phyloP scores from a whole-genome alignment of 64 coral and sea anemone species.

The Trachythela sp. region DNA sequence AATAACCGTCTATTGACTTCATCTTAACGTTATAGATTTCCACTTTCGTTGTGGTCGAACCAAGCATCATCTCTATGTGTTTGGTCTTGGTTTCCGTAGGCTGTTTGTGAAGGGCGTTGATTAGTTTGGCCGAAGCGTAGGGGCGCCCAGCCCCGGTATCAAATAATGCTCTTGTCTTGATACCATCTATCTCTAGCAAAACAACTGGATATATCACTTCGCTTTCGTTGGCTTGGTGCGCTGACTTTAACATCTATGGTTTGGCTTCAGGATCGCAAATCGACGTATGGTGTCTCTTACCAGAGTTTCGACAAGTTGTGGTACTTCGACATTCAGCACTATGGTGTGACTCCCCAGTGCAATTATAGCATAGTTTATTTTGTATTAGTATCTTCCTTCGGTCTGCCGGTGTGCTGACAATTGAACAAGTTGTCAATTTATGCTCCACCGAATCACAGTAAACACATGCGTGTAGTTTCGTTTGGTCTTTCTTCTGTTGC shows the following conservation, averaged over 20 bases:
- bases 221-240: neutral
- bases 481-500: neutral
- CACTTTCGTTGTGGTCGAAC: neutral
- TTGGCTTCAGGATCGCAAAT: slow-evolving; percentile 28
- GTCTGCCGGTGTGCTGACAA: neutral
- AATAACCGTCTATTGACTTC: neutral
- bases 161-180: neutral
- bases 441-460: neutral
- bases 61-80: neutral
- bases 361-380: slow-evolving; percentile 55
- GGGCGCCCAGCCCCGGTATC: neutral
- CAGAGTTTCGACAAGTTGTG: neutral
- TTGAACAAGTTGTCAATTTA: neutral
- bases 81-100: neutral
- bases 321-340: slow-evolving; percentile 35
- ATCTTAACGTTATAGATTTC: neutral
- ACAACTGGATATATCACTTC: neutral
- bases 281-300: slow-evolving; percentile 26
- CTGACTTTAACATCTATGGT: neutral
- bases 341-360: slow-evolving; percentile 12
- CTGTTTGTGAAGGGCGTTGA: neutral
- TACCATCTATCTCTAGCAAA: neutral
- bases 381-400: slow-evolving; percentile 39
- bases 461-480: neutral
- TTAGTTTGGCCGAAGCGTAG: neutral